phyloP scores from a whole-genome alignment of 1,140 invertebrate species.

The Oscheius sp. region DNA sequence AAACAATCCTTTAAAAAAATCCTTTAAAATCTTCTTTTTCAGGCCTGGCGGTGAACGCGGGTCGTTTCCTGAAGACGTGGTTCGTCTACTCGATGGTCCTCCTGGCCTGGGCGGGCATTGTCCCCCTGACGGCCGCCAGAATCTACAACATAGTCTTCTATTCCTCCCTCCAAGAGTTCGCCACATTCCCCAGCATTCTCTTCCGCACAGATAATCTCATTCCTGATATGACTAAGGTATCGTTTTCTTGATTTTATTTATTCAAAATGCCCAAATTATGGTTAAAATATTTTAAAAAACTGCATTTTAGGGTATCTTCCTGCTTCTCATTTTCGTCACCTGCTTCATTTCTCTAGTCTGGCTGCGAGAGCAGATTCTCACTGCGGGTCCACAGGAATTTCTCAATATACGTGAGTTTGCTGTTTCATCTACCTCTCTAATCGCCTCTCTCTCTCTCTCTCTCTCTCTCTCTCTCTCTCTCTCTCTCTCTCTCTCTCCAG shows the following conservation, averaged over 20 bases:
- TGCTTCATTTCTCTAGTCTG: constrained; percentile 97
- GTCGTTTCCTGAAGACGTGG: constrained; percentile 89
- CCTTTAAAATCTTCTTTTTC: constrained; percentile 6
- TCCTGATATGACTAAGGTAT: constrained; percentile 67
- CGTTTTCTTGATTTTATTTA: constrained; percentile 87
- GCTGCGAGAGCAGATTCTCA: constrained; percentile 94
- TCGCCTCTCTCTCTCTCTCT: too few relatives aligned
- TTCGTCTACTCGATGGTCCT: constrained; percentile 92
- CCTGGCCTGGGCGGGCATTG: constrained; percentile 90
- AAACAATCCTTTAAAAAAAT: neutral
- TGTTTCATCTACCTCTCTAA: neutral
- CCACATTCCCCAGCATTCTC: constrained; percentile 79
- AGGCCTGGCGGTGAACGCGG: constrained; percentile 78
- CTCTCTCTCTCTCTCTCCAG: too few relatives aligned
- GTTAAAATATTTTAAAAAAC: neutral
- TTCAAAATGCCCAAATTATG: neutral
- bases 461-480: too few relatives aligned
- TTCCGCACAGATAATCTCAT: constrained; percentile 52
- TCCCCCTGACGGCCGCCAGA: constrained; percentile 85
- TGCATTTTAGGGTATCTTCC: constrained; percentile 9
- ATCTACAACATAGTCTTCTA: constrained; percentile 41
- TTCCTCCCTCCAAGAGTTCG: constrained; percentile 22
- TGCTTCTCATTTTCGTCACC: constrained; percentile 77
- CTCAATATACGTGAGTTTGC: constrained; percentile 71
- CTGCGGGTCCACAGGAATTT: constrained; percentile 84